phyloP scores from a whole-genome alignment of 2,888 invertebrate species.

The Chesias legatella region DNA sequence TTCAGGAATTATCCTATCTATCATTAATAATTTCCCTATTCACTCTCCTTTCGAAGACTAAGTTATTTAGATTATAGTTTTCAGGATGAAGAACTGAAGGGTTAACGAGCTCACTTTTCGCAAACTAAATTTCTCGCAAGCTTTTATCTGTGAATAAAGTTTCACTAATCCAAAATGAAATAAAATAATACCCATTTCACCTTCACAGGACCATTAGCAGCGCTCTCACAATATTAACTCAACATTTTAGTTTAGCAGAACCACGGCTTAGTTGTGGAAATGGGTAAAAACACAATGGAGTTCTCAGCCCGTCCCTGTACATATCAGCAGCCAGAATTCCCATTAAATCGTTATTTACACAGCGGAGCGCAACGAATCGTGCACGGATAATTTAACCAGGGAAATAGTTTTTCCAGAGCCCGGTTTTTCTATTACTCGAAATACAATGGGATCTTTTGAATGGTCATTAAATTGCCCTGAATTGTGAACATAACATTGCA shows the following conservation, averaged over 20 bases:
- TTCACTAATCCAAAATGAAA: too few species aligned
- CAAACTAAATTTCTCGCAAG: too few species aligned
- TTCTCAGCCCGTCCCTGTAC: conserved; percentile 13
- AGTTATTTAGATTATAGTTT: too few species aligned
- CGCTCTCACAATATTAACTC: conserved; percentile 20
- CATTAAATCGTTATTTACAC: conserved; percentile 70
- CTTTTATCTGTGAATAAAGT: too few species aligned
- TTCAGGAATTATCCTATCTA: too few species aligned
- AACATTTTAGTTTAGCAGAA: conserved; percentile 16
- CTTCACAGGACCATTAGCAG: conserved; percentile 6
- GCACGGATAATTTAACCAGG: conserved; percentile 52
- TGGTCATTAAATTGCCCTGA: conserved; percentile 18
- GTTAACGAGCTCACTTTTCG: too few species aligned
- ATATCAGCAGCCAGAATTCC: conserved; percentile 58
- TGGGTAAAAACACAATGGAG: conserved; percentile 24
- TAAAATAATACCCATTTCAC: too few species aligned
- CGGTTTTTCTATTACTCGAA: conserved; percentile 44
- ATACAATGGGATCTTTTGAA: conserved; percentile 11
- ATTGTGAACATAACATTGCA: too few species aligned
- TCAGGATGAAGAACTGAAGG: too few species aligned
- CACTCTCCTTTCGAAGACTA: too few species aligned
- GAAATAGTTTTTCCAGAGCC: conserved; percentile 50
- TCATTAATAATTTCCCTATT: too few species aligned
- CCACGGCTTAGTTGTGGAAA: conserved; percentile 15
- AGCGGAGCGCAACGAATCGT: conserved; percentile 47